phyloP scores from a whole-genome alignment of 2,797 vertebrate genomes.

The Lutjanus campechanus region DNA sequence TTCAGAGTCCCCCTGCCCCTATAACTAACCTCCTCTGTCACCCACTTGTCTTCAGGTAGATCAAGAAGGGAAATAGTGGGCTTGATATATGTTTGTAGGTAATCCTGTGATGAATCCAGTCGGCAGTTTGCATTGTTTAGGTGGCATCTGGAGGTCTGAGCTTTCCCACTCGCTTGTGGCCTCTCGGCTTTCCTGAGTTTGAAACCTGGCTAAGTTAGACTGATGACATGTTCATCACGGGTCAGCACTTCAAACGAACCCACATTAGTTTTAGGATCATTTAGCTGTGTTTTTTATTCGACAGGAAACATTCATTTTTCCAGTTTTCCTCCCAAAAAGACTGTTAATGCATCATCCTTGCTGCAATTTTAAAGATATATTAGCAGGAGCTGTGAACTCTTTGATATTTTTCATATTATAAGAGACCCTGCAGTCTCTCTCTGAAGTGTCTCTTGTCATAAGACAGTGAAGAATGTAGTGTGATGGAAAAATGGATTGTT shows the following conservation, averaged over 20 bases:
- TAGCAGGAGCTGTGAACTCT: slow-evolving; percentile 1
- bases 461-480: slow-evolving; percentile 51
- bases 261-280: slow-evolving; percentile 19
- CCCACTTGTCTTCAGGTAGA: slow-evolving; percentile 69
- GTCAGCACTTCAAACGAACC: slow-evolving; percentile 60
- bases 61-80: slow-evolving; percentile 55
- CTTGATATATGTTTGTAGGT: slow-evolving; percentile 68
- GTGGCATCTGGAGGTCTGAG: slow-evolving; percentile 48
- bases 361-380: slow-evolving; percentile 12
- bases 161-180: slow-evolving; percentile 34
- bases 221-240: slow-evolving; percentile 60
- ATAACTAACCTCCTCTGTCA: slow-evolving; percentile 75
- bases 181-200: slow-evolving; percentile 32
- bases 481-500: slow-evolving; percentile 35
- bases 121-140: slow-evolving; percentile 47
- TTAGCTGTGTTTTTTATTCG: not conserved
- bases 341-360: slow-evolving; percentile 1
- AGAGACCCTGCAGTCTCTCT: not conserved
- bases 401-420: slow-evolving; percentile 12
- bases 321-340: slow-evolving; percentile 8
- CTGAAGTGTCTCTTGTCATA: slow-evolving; percentile 26
- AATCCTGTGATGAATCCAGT: slow-evolving; percentile 64
- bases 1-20: slow-evolving; percentile 57
- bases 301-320: slow-evolving; percentile 23
- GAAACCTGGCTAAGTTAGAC: slow-evolving; percentile 40